Conservation (phyloP, 2,888 invertebrate genomes). For the Drosophila phalerata region DNA sequence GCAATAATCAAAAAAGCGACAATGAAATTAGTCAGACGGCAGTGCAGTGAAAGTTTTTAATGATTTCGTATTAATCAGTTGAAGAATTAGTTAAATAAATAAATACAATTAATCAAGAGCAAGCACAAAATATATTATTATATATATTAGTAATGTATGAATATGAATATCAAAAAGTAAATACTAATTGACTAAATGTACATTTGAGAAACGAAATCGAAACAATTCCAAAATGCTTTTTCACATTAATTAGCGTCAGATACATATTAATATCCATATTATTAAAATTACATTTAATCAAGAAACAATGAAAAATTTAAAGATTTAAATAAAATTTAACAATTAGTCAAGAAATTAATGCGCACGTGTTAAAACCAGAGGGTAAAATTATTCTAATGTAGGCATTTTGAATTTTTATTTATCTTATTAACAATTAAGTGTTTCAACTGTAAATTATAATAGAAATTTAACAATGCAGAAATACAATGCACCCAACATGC, state of each 20-base stretch:
- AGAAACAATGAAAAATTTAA: constrained; percentile 26
- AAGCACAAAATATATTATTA: constrained; percentile 48
- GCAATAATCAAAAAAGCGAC: constrained; percentile 75
- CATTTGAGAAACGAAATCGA: constrained; percentile 40
- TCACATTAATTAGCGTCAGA: constrained; percentile 43
- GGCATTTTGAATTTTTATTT: constrained; percentile 68
- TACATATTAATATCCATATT: constrained; percentile 52
- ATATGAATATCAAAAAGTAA: constrained; percentile 29
- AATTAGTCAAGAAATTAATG: constrained; percentile 40
- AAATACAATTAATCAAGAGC: constrained; percentile 46
- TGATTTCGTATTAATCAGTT: constrained; percentile 49
- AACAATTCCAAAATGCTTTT: constrained; percentile 58
- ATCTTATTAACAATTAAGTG: constrained; percentile 65
- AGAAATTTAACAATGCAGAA: constrained; percentile 44
- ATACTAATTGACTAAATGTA: constrained; percentile 57
- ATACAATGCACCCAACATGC: constrained; percentile 23
- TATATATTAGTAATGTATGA: constrained; percentile 31
- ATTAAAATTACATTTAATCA: constrained; percentile 56
- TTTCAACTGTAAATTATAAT: constrained; percentile 74
- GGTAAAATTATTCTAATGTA: constrained; percentile 58
- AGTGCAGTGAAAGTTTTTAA: constrained; percentile 50
- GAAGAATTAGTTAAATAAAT: constrained; percentile 69
- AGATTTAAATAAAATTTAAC: constrained; percentile 68
- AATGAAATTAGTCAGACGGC: constrained; percentile 68
- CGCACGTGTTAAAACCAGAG: constrained; percentile 75